Evolutionary conservation across 2,797 vertebrate species (phyloP).

Genomic region (Malurus splendens): DNA sequence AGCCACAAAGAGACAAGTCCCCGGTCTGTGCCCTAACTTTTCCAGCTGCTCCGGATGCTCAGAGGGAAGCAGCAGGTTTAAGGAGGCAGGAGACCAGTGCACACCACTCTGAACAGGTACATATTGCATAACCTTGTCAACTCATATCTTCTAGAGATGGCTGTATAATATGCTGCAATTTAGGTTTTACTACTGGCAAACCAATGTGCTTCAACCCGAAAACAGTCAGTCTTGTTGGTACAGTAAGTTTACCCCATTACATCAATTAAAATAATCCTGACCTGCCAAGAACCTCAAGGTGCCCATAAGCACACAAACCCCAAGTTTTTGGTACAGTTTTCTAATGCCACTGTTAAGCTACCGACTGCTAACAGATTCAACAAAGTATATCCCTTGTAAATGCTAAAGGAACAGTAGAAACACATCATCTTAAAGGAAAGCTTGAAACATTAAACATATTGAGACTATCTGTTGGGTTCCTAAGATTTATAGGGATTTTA

Average conservation of each 20-base stretch:
- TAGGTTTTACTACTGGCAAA: not conserved
- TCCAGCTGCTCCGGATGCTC: accelerated
- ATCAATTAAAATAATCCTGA: not conserved
- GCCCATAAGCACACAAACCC: not conserved
- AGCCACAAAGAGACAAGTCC: not conserved
- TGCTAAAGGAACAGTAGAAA: not conserved
- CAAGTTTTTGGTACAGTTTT: not conserved
- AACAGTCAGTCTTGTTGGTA: not conserved
- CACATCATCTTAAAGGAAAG: not conserved
- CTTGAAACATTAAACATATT: not conserved
- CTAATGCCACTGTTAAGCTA: not conserved
- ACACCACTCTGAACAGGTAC: accelerated
- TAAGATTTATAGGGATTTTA: not conserved
- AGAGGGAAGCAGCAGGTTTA: not conserved
- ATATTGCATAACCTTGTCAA: not conserved
- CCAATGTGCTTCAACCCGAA: not conserved
- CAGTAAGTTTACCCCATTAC: not conserved
- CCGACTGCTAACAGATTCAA: not conserved
- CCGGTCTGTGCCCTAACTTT: not conserved
- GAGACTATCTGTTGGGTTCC: not conserved
- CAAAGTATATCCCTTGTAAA: not conserved
- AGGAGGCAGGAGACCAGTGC: not conserved
- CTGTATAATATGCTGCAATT: not conserved
- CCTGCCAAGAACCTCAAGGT: not conserved
- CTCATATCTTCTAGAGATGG: not conserved